Conservation (phyloP, 2,113 vertebrate species). For the Bambusicola thoracicus region DNA sequence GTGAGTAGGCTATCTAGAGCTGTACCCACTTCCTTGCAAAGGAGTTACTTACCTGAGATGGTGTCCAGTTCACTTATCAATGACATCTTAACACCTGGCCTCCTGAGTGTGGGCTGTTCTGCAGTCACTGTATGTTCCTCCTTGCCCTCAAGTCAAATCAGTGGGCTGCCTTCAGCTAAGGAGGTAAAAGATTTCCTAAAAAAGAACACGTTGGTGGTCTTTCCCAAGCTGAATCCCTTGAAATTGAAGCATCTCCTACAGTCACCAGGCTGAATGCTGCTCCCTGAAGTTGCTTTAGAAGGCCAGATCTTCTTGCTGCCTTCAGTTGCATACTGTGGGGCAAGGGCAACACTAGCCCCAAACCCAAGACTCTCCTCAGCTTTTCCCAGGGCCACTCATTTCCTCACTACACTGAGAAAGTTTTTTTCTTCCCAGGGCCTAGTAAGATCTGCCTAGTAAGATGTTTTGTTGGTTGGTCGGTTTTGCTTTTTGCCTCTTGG, state of each 20-base stretch:
- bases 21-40: background rate
- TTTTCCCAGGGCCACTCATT: background rate
- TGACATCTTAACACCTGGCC: background rate
- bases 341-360: background rate
- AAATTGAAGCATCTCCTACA: background rate
- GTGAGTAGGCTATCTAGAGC: background rate
- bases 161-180: background rate
- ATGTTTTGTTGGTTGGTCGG: background rate
- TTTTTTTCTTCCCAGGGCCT: background rate
- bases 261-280: fast-evolving
- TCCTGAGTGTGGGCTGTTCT: background rate
- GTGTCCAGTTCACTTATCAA: background rate
- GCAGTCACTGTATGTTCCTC: background rate
- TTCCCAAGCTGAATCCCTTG: background rate
- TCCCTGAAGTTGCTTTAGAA: background rate
- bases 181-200: background rate
- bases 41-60: background rate
- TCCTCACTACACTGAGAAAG: background rate
- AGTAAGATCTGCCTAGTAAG: background rate
- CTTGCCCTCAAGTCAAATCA: background rate
- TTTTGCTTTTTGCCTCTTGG: background rate
- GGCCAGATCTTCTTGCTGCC: background rate
- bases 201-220: background rate
- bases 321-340: background rate
- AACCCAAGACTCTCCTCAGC: background rate